Conservation (phyloP, 1,140 invertebrate species). For the Drosophila sechellia region DNA sequence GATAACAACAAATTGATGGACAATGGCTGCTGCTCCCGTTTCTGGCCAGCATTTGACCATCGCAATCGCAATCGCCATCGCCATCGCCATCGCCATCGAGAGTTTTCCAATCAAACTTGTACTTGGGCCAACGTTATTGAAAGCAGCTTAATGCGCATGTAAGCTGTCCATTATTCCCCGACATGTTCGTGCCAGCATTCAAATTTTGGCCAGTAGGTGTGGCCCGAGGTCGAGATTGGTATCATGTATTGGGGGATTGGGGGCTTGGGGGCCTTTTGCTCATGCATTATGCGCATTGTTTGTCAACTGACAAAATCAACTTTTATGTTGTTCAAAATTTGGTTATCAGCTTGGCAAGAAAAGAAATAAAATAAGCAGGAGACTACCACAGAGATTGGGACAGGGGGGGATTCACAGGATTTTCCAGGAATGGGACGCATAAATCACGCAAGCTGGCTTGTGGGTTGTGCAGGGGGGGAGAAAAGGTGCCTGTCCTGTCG, state of each 20-base stretch:
- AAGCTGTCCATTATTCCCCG: conserved; percentile 79
- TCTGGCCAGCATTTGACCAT: background rate
- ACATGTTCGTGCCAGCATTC: conserved; percentile 69
- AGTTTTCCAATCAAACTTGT: conserved; percentile 82
- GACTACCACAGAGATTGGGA: conserved; percentile 2
- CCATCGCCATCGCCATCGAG: conserved; percentile 22
- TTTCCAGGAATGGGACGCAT: conserved; percentile 19
- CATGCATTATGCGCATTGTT: conserved; percentile 81
- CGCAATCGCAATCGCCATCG: conserved; percentile 5
- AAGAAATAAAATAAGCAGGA: conserved; percentile 19
- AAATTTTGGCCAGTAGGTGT: conserved; percentile 63
- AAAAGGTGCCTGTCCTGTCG: conserved; percentile 40
- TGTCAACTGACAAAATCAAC: conserved; percentile 78
- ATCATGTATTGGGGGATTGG: too few relatives aligned
- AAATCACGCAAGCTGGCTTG: conserved; percentile 25
- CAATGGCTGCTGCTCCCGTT: conserved; percentile 2
- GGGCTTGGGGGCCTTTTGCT: conserved; percentile 14
- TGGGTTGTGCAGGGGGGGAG: background rate
- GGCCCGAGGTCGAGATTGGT: conserved; percentile 4
- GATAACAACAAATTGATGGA: conserved; percentile 65
- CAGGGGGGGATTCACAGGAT: background rate
- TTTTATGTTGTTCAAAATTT: conserved; percentile 69
- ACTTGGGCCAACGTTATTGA: conserved; percentile 72
- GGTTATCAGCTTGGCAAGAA: conserved; percentile 54
- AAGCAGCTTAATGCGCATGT: conserved; percentile 79